Conservation (phyloP, 2,888 invertebrate genomes). For the Drosophila cognata region DNA sequence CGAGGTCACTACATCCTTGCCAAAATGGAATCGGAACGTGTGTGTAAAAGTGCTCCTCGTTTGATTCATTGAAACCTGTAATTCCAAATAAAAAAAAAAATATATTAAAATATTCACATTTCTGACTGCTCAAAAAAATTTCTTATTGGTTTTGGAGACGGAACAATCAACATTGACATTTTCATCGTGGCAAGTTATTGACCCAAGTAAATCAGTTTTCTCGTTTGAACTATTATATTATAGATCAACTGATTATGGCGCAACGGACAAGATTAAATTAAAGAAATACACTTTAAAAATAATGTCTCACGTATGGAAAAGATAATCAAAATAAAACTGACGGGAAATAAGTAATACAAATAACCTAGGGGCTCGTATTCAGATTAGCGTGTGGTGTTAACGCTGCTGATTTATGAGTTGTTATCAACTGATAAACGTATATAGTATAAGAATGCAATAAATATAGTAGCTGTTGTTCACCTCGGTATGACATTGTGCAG, state of each 20-base stretch:
- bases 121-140: too few species aligned
- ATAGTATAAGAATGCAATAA: constrained; percentile 4
- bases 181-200: neutral
- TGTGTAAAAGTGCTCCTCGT: neutral
- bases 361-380: constrained; percentile 15
- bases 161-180: neutral
- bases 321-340: constrained; percentile 1
- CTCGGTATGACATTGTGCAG: constrained; percentile 60
- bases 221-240: neutral
- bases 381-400: neutral
- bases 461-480: constrained; percentile 39
- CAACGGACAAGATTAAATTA: neutral
- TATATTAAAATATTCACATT: too few species aligned
- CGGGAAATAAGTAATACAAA: constrained; percentile 27
- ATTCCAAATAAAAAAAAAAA: too few species aligned
- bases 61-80: neutral
- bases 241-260: neutral
- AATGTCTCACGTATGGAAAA: neutral
- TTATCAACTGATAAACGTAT: constrained; percentile 28
- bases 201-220: neutral
- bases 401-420: neutral
- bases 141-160: neutral
- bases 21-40: neutral
- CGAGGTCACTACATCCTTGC: neutral
- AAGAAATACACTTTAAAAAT: neutral